phyloP scores from a whole-genome alignment of 2,797 vertebrate genomes.

The Scleropages formosus region DNA sequence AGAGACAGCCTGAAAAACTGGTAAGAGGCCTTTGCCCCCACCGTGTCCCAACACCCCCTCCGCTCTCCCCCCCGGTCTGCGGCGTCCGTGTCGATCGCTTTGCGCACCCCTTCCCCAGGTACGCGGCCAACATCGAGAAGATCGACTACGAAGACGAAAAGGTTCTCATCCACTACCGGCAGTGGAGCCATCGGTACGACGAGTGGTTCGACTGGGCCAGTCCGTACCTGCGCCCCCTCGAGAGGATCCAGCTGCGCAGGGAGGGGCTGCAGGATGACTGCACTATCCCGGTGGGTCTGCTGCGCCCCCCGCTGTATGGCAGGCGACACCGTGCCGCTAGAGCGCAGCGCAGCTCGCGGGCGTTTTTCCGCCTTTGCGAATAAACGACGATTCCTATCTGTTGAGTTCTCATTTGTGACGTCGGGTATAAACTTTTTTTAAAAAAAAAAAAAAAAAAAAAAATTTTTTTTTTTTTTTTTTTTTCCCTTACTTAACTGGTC shows the following conservation, averaged over 20 bases:
- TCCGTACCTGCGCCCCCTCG: constrained; percentile 90
- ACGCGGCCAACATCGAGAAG: constrained; percentile 96
- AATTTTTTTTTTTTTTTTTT: constrained; percentile 5
- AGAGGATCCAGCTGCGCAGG: constrained; percentile 87
- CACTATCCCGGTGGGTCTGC: constrained; percentile 64
- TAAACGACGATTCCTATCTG: too few relatives aligned
- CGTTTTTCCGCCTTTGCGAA: too few relatives aligned
- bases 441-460: too few relatives aligned
- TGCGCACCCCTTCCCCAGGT: constrained; percentile 63
- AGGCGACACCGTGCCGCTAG: background rate
- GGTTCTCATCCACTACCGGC: constrained; percentile 95
- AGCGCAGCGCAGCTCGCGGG: background rate
- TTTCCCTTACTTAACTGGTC: background rate
- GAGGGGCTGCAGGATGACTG: constrained; percentile 78
- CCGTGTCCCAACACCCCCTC: background rate
- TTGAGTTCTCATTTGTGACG: too few relatives aligned
- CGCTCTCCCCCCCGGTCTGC: background rate
- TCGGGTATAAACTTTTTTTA: too few relatives aligned
- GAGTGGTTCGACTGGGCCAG: constrained; percentile 99
- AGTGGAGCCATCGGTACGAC: constrained; percentile 98
- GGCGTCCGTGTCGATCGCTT: background rate
- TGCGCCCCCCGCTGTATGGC: background rate
- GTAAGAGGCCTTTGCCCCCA: constrained; percentile 56
- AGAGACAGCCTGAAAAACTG: constrained; percentile 93
- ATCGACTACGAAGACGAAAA: constrained; percentile 96